Conservation (phyloP, 2,113 vertebrate genomes). For the Sturnira hondurensis region DNA sequence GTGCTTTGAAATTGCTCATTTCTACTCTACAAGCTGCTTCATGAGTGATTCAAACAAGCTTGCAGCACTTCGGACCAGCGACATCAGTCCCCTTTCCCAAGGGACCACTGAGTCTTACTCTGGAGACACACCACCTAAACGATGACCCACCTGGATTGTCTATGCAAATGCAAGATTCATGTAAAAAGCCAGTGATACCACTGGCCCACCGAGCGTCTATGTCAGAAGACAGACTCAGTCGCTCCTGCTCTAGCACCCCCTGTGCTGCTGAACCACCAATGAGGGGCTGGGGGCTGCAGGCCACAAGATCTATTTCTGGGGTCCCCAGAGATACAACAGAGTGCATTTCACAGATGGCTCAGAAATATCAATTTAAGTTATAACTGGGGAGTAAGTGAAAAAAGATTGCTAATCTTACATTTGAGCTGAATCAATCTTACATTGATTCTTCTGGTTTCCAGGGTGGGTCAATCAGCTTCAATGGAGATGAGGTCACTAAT, state of each 20-base stretch:
- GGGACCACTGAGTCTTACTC: not conserved
- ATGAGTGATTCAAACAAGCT: not conserved
- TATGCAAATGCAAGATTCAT: not conserved
- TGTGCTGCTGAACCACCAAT: not conserved
- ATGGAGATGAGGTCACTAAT: not conserved
- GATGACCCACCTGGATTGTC: not conserved
- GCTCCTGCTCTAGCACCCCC: not conserved
- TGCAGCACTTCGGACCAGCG: not conserved
- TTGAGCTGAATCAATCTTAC: too few species aligned
- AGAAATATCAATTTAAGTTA: not conserved
- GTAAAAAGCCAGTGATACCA: not conserved
- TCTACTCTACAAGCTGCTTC: not conserved
- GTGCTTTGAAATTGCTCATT: not conserved
- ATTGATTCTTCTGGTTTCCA: too few species aligned
- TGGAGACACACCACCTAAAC: not conserved
- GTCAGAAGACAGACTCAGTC: not conserved
- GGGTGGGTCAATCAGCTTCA: not conserved
- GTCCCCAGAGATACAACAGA: not conserved
- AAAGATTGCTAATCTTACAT: not conserved
- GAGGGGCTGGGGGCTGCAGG: not conserved
- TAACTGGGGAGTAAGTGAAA: not conserved
- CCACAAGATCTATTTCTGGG: not conserved
- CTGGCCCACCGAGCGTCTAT: not conserved
- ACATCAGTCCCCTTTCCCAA: not conserved
- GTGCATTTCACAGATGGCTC: not conserved